Evolutionary conservation across 2,797 vertebrate genomes (phyloP), one percentile per base, ranked within the genome.

Genomic region (Philypnodon macrostomus): DNA sequence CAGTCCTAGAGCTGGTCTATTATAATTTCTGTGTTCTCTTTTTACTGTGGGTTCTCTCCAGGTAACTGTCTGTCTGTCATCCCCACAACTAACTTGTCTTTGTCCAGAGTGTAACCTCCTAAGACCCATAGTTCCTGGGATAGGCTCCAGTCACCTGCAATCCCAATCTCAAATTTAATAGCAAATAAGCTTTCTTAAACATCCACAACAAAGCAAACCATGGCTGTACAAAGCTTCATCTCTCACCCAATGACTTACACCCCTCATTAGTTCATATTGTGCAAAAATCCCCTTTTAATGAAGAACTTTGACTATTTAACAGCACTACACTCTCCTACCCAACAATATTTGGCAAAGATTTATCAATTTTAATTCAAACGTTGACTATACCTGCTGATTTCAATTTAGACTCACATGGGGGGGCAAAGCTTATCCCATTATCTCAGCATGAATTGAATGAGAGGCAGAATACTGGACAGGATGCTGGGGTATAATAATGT

Each of bases 391-490:
- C 33, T 14, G 7, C 38, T 45, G 26, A 30, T 61, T 13, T 15
- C 34, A 35, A 31, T 57, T 44, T 29, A 21, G 35, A 17, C 53
- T 35, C 46, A 21, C 31, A 26, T 21, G 27, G 24, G 19, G 35
- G 9, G 24, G 31, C 15, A 11, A 24, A 31, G 17, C 16, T 41
- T 56, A 32, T 21, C 17, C 53, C 30, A 46, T 64, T 44, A 58
- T 53, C 58, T 19, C 40, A 33, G 35, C 45, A 24, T 39, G 46
- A 10, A 2, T 6, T 52, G 12, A 35, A 17, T 10, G 19, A 55
- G 37, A 45, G 23, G 30, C 40, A 42, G 27, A n/a, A 33, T 24
- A 24, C 13, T 26, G 32, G 17, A 24, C 40, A 51, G 27, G 15
- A 33, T 34, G 21, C 13, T 13, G 29, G 9, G 16, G 33, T 44